These are phyloP conservation scores for Bambusicola thoracicus DNA, from an alignment of 2,113 vertebrate genomes.

Conservation along the genomic window DNA sequence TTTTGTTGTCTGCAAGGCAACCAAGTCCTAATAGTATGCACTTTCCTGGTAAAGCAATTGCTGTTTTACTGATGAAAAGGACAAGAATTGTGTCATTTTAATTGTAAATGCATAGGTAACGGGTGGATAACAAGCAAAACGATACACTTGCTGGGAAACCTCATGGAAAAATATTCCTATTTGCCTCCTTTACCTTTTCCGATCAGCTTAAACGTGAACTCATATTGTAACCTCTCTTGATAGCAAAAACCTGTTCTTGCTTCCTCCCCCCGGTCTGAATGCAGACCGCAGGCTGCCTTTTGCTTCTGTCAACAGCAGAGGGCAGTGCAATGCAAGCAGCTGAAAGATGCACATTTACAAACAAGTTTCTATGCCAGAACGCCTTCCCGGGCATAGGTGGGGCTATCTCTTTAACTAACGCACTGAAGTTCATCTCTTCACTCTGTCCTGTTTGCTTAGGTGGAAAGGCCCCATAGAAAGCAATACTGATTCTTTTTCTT, in stretches of 20 bases:
- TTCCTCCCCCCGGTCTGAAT: rapidly evolving
- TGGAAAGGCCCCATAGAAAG: not conserved
- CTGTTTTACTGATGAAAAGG: not conserved
- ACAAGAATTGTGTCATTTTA: not conserved
- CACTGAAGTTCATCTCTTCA: rapidly evolving
- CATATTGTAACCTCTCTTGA: rapidly evolving
- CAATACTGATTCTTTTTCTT: rapidly evolving
- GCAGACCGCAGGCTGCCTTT: not conserved
- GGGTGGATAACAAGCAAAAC: not conserved
- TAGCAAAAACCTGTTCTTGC: not conserved
- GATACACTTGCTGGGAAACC: not conserved
- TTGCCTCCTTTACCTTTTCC: rapidly evolving
- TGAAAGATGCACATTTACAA: rapidly evolving
- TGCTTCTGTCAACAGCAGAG: not conserved
- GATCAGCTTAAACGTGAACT: rapidly evolving
- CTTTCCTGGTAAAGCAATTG: not conserved
- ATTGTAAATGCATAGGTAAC: not conserved
- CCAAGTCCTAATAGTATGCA: rapidly evolving
- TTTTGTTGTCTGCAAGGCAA: not conserved
- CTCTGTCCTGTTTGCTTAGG: not conserved
- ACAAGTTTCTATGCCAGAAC: rapidly evolving
- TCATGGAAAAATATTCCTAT: rapidly evolving
- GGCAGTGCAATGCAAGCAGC: conserved; percentile 39
- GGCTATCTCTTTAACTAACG: rapidly evolving
- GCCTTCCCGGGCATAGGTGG: rapidly evolving